phyloP scores from a whole-genome alignment of 2,113 vertebrate genomes.

The Rhegmatorhina hoffmannsi region DNA sequence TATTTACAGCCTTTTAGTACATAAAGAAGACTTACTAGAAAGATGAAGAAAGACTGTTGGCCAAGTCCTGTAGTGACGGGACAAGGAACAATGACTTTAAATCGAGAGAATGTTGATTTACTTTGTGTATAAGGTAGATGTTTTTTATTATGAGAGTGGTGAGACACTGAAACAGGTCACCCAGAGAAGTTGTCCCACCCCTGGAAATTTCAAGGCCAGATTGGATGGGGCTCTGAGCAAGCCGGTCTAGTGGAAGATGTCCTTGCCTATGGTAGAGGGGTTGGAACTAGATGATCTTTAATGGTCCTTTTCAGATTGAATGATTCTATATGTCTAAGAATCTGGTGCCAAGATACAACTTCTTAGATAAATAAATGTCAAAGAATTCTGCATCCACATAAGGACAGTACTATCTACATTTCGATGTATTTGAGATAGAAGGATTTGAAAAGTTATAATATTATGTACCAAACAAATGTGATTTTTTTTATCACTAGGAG shows the following conservation, averaged over 20 bases:
- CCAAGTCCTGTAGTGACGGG: background rate
- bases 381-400: background rate
- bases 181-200: background rate
- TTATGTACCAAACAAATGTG: background rate
- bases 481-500: background rate
- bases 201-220: background rate
- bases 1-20: background rate
- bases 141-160: rapidly evolving
- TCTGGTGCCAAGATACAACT: background rate
- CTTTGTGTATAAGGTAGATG: background rate
- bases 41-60: background rate
- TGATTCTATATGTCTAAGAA: background rate
- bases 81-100: background rate
- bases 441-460: background rate
- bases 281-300: background rate
- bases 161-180: background rate
- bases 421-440: background rate
- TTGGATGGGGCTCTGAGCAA: background rate
- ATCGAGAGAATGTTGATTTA: background rate
- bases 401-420: background rate
- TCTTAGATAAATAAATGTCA: background rate
- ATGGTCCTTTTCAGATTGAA: background rate
- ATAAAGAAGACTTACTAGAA: background rate
- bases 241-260: background rate
- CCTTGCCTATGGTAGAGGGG: background rate